Base-by-base conservation (phyloP, 2,888 invertebrate species). In the Nomada lathburiana region DNA sequence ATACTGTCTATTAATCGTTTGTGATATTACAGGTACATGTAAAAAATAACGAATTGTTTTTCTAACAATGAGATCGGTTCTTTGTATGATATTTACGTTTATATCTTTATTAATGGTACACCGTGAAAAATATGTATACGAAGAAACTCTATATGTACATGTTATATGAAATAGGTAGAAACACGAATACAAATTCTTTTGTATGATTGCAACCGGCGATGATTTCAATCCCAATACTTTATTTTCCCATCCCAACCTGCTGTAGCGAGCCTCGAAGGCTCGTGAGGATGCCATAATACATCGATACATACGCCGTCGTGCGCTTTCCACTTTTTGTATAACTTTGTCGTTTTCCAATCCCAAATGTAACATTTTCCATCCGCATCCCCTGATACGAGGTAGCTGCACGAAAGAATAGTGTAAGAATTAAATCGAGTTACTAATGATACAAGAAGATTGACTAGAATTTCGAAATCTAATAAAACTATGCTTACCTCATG, bases 301-400 rank as follows among this genome's bases (percentile, higher is more conserved):
- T 97, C 96, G 83, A 99, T 99, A 93, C 99, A 99, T 20, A 99
- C 99, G 80, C 98, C 98, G 89, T 99, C 99, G 93, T 99, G 99
- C 0, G 99, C 99, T 94, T 99, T 99, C 98, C 99, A 99, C 93
- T 99, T 99, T 94, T 98, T 98, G 94, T 98, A 98, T 83, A 99
- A 95, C 94, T 99, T 99, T 84, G 99, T 99, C 0, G 99, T 98
- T 94, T 99, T 99, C 99, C 99, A 99, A 93, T 99, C 99, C 99
- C 99, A 99, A 62, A 99, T 96, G 94, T 98, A 99, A 90, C 98
- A 97, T 94, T 99, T 99, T 13, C 99, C 99, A 94, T 99, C 99
- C 0, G 99, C 99, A 94, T 99, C 99, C 1, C 99, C 99, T 0
- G 99, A 99, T 71, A 98, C 97, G 57, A 99, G 95, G 93, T 99